Evolutionary conservation across 2,888 invertebrate genomes (phyloP), one percentile per base, ranked within the genome.

Genomic region (Colostygia pectinataria): DNA sequence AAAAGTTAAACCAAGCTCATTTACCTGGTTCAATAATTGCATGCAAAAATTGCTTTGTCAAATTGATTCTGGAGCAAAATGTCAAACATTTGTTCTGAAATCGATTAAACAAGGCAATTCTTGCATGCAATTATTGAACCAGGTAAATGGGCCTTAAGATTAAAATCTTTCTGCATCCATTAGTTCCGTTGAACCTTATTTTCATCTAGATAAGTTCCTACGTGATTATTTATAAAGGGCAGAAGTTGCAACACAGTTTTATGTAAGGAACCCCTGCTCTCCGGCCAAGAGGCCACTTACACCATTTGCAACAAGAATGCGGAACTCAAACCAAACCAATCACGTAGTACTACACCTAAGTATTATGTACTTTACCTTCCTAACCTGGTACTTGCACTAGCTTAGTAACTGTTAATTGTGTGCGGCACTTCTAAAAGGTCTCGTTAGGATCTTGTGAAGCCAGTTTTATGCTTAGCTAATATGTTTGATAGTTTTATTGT

Each of bases 241-340:
- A 32, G 28, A 28, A 42, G 33, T 44, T 48, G 33, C 37, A 32
- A 44, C 34, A 40, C 6, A 20, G 7, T 20, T 28, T n/a, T 37
- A 13, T 20, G 24, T 29, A 25, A 32, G 25, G 20, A 50, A 38
- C n/a, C 61, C 53, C 18, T 39, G 48, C 46, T 49, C 47, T 51
- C 14, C 45, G 29, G 51, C 45, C 43, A 52, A 58, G 28, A n/a
- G 39, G 53, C 18, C 14, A 31, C 28, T 61, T 53, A 59, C 40
- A 51, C 39, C 47, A 64, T 53, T 61, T 55, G 59, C 42, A 49
- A 34, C 48, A 64, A 61, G 84, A 83, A 83, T 82, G 83, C 83
- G 83, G 47, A 48, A 48, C 37, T 28, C 40, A 29, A 47, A 47
- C 29, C 40, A 29, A 27, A 34, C 47, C 36, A 37, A 29, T 46